Evolutionary conservation across 2,113 vertebrate species (phyloP), one percentile per base, ranked within the genome.

Genomic region (Parotia lawesii): DNA sequence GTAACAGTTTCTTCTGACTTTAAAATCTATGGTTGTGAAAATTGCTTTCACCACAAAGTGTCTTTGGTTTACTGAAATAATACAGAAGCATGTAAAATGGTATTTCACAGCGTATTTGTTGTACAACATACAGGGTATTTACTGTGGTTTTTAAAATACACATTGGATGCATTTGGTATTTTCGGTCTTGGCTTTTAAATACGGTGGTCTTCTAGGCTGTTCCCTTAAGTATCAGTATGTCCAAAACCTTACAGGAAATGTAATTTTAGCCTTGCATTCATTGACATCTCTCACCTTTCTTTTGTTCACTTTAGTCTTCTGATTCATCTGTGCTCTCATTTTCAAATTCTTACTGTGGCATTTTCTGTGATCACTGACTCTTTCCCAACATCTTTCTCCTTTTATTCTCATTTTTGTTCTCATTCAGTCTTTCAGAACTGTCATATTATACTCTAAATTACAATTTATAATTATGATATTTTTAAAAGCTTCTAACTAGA

Each of bases 251-350:
- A 79, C 35, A 87, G 53, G 24, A 53, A 70, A 58, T 31, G 45
- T 70, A 85, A 90, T 96, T 95, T 94, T 90, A 94, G 38, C 64
- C 64, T 85, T 91, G 67, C 33, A 79, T 93, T 83, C 78, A 83
- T 50, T 96, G 81, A 90, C 42, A 83, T 62, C 29, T 91, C 82
- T 93, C 9, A 1, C 53, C 62, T 83, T 90, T 80, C 62, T 90
- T 89, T 94, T 94, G 79, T 76, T 94, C 75, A 37, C 16, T 76
- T 94, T 75, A 83, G 75, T 83, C 62, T 85, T 80, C 74, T 90
- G 92, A 88, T 90, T 96, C 62, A 13, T 70, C 71, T 73, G 24
- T 76, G 42, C 42, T 91, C 38, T 88, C 71, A 35, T 91, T 95
- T 94, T 90, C 57, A 90, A 91, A 90, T 80, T 85, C 82, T 87